Evolutionary conservation across 2,113 vertebrate genomes (phyloP), one percentile per base, ranked within the genome.

Genomic region (Pseudorasbora parva): DNA sequence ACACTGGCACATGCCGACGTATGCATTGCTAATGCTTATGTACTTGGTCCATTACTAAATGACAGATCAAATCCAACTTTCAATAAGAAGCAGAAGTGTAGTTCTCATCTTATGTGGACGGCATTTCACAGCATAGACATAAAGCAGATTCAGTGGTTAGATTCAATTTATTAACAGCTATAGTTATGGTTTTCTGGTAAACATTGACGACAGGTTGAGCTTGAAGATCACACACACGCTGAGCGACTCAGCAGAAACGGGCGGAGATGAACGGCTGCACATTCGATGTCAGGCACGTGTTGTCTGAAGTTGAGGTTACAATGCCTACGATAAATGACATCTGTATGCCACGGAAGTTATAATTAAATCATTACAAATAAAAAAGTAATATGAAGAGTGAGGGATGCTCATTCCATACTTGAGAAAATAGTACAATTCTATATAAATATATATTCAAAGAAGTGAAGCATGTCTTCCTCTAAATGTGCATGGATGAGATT

Each of bases 31-130:
- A 47, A 25, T 41, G 5, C 25, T 77, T 72, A 54, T 78, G 56
- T 79, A 84, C 30, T 81, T 75, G 82, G 82, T 86, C 85, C 68
- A 75, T 71, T 60, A 25, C n/a, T 25, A 43, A 47, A 30, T 27
- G 17, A 75, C 21, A 11, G 41, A 62, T 7, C 8, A 15, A 23
- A 49, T 49, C 5, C 1, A 49, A 9, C 15, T 21, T 49, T 41
- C 33, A 37, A 37, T 73, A 12, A n/a, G n/a, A n/a, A n/a, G n/a
- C n/a, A n/a, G n/a, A n/a, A n/a, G n/a, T n/a, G n/a, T n/a, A n/a
- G n/a, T n/a, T n/a, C n/a, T n/a, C n/a, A n/a, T n/a, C n/a, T n/a
- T n/a, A n/a, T n/a, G n/a, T n/a, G n/a, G 12, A 62, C 60, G 6
- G 27, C 10, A 30, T 17, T 66, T 66, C 6, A 64, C 27, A 37